phyloP scores from a whole-genome alignment of 2,113 vertebrate genomes.

The Parus major region DNA sequence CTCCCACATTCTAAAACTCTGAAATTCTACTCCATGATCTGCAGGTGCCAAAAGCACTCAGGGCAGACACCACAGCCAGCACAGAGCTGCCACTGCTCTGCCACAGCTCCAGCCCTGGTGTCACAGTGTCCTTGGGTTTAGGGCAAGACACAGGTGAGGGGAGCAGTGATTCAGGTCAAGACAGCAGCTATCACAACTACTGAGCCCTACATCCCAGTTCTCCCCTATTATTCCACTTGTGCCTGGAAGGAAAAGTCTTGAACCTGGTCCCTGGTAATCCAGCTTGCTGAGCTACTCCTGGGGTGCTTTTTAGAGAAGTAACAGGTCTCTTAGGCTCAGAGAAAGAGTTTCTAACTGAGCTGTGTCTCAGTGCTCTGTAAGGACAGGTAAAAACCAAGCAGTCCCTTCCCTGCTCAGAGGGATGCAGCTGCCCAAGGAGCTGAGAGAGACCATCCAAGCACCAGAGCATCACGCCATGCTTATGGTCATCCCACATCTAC shows the following conservation, averaged over 20 bases:
- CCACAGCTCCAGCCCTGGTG: background rate
- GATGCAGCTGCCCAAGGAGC: background rate
- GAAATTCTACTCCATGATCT: background rate
- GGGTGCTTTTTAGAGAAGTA: background rate
- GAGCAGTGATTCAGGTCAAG: background rate
- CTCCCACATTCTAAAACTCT: background rate
- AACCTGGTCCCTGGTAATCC: rapidly evolving
- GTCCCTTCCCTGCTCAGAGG: background rate
- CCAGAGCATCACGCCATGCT: rapidly evolving
- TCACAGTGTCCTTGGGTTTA: background rate
- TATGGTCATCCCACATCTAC: background rate
- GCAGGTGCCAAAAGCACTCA: background rate
- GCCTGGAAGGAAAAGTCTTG: background rate
- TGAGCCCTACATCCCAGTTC: no score
- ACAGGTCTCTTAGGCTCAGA: background rate
- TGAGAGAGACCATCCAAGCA: background rate
- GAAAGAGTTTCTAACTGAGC: background rate
- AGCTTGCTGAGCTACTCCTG: background rate
- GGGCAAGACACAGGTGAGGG: background rate
- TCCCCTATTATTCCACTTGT: background rate
- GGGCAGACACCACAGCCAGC: background rate
- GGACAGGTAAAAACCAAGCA: background rate
- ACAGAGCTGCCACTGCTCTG: background rate
- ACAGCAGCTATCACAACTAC: background rate
- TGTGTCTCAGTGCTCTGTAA: background rate